Evolutionary conservation across 2,888 invertebrate genomes (phyloP), one percentile per base, ranked within the genome.

Genomic region (Pseudoips prasinana): DNA sequence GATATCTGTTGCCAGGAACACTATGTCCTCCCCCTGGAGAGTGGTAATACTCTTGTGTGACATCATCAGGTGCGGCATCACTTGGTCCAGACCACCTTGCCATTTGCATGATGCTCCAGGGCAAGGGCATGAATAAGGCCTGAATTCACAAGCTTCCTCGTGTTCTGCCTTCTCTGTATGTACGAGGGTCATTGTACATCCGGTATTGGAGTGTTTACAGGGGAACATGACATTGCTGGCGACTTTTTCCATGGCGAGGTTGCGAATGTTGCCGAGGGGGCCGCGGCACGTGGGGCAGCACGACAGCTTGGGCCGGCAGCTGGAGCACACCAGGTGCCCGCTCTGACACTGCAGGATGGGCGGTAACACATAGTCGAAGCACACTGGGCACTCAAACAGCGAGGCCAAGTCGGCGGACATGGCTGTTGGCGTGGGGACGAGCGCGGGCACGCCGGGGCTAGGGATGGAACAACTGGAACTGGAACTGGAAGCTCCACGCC

Each of bases 101-200:
- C 99, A 99, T 74, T 99, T 98, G 86, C 99, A 99, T 0, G 98
- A 97, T 17, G 98, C 98, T 23, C 99, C 99, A n/a, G 99, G 99
- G 74, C 99, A 99, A 14, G 99, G 99, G 80, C 99, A 99, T 48
- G 96, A 94, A 80, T 99, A 99, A 1, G 99, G 99, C 76, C 99
- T 94, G 90, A 94, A 98, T 89, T 99, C 99, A 77, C 99, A 99
- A 2, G 95, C 93, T 83, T 99, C 99, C 87, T 99, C 99, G 73
- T 99, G 99, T 67, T 99, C 99, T 5, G 96, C 94, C 82, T 99
- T 99, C 64, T 99, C 98, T n/a, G 97, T 97, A 76, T 98, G 96
- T 11, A 97, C 94, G 9, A 98, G 90, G 7, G 97, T 96, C 58
- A 95, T 94, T 8, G 94, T 93, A 78, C 99, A 99, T 29, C 99